Evolutionary conservation across 2,888 invertebrate species (phyloP), one percentile per base, ranked within the genome.

Genomic region (Tolmerus cingulatus): DNA sequence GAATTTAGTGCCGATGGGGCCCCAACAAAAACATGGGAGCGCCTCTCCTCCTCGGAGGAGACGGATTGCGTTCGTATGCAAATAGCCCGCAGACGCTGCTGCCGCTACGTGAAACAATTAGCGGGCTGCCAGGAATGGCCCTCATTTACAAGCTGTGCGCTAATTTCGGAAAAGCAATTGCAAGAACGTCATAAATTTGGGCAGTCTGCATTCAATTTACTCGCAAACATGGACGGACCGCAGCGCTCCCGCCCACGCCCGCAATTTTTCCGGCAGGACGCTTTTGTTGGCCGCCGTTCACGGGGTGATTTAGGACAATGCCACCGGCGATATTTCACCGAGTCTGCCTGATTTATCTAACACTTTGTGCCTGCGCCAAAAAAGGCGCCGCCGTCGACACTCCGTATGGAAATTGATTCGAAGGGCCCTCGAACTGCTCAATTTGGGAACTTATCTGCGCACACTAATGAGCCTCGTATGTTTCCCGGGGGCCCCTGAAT

Each of bases 361-460:
- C 66, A 66, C 66, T 66, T 66, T 66, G 27, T 66, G 66, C 66
- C 66, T 66, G 27, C 27, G 66, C 66, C 66, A 66, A 66, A 66
- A 66, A 66, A 66, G 66, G 23, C 51, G 51, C 51, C 51, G n/a
- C 23, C 66, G 66, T 66, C 23, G 66, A 66, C 66, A 27, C 66
- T 27, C 23, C 27, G 27, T 66, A 79, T 19, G 79, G 51, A 79
- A 79, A 79, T 79, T 79, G 79, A 79, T 79, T 79, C 51, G 46
- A 14, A 30, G 51, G 23, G 51, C 79, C 40, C 23, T 14, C 12
- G 40, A 78, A 43, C 23, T 78, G 78, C 78, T 78, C 23, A 78
- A 78, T 43, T 79, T 79, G n/a, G 27, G 66, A 27, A 79, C 79
- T 79, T 79, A 79, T 79, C 79, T 79, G 46, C 46, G 51, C 51